A percentile compares a stretch with the other conserved stretches of the same genome.
phyloP scores from a whole-genome alignment of 2,113 vertebrate genomes.

The Cynoglossus semilaevis region DNA sequence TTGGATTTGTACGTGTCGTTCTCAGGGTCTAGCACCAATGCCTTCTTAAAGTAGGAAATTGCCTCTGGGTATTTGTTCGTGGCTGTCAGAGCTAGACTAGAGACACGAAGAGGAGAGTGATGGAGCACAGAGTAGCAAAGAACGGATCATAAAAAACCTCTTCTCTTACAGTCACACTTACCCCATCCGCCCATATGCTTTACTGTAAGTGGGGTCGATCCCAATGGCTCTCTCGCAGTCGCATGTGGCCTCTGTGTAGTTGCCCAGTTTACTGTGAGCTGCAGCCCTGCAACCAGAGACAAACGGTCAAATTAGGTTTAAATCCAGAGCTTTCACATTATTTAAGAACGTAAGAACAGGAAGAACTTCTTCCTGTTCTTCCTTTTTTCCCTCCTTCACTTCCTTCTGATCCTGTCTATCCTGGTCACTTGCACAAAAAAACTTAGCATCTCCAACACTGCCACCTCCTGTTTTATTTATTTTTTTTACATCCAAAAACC shows the following conservation, averaged over 20 bases:
- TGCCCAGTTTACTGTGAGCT: constrained; percentile 92
- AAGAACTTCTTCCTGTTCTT: too few relatives aligned
- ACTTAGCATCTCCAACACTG: too few relatives aligned
- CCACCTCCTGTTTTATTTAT: too few relatives aligned
- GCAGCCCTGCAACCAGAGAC: constrained; percentile 82
- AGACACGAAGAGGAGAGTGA: constrained; percentile 36
- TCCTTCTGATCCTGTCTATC: not conserved
- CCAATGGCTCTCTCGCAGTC: constrained; percentile 94
- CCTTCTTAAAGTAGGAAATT: constrained; percentile 93
- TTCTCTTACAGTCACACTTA: constrained; percentile 34
- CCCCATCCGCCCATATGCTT: constrained; percentile 98
- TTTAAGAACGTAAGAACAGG: too few relatives aligned
- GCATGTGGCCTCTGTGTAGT: constrained; percentile 87
- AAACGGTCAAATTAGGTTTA: too few relatives aligned
- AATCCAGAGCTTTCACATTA: too few relatives aligned
- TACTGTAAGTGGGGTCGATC: constrained; percentile 95
- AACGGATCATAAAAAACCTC: too few relatives aligned
- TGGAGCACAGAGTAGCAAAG: not conserved
- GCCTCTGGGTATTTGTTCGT: constrained; percentile 95
- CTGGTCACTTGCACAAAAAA: too few relatives aligned
- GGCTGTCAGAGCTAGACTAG: constrained; percentile 88
- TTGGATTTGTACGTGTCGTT: constrained; percentile 97
- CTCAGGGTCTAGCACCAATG: constrained; percentile 92
- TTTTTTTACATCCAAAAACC: too few relatives aligned
- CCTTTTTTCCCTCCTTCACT: too few relatives aligned